These are phyloP conservation scores for Ridgeia piscesae DNA, from an alignment of 1,140 invertebrate genomes.

Conservation along the genomic window DNA sequence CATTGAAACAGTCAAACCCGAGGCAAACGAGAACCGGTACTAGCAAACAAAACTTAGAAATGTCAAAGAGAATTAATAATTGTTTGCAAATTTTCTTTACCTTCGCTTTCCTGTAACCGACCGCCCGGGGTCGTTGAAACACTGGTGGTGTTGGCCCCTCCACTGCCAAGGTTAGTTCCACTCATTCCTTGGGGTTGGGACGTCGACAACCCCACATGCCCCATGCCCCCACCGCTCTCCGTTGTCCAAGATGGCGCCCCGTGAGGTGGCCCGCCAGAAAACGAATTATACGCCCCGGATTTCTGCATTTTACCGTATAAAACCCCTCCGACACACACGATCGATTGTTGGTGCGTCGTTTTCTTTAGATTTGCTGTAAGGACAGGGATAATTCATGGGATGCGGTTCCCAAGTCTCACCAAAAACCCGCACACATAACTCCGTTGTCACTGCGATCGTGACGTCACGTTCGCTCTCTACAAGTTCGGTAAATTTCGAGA, in stretches of 20 bases:
- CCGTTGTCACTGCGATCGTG: neutral
- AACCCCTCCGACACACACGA: neutral
- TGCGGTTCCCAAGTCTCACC: neutral
- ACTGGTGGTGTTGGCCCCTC: slow-evolving; percentile 7
- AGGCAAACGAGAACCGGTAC: neutral
- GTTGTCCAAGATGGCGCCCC: slow-evolving; percentile 17
- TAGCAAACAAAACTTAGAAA: neutral
- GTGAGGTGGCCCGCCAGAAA: slow-evolving; percentile 6
- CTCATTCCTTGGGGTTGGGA: slow-evolving; percentile 14
- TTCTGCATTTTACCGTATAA: slow-evolving; percentile 14
- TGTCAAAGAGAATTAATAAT: neutral
- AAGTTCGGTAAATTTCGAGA: slow-evolving; percentile 5
- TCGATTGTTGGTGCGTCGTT: neutral
- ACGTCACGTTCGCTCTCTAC: neutral
- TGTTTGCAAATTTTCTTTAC: neutral
- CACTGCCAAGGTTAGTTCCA: neutral
- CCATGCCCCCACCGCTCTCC: slow-evolving; percentile 1
- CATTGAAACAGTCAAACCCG: neutral
- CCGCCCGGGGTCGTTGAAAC: neutral
- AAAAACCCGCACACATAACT: neutral
- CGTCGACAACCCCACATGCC: neutral
- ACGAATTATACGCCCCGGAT: slow-evolving; percentile 19
- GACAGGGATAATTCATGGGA: neutral
- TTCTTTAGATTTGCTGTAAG: neutral
- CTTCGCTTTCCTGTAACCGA: neutral